These are phyloP conservation scores for Tamias sibiricus DNA, from an alignment of 2,113 vertebrate genomes.

Conservation along the genomic window DNA sequence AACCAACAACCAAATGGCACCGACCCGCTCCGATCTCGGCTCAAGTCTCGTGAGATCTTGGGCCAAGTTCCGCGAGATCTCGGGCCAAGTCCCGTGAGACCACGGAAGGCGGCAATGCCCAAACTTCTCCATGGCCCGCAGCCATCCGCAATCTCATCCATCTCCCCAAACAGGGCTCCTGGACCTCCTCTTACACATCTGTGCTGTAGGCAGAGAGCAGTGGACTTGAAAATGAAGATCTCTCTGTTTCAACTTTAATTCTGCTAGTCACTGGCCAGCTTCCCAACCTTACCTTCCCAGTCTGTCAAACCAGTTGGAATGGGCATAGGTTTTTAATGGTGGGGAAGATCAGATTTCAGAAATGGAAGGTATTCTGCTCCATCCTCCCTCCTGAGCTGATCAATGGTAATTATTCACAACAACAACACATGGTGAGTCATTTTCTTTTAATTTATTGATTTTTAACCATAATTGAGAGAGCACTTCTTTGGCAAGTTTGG, in stretches of 20 bases:
- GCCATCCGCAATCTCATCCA: no score
- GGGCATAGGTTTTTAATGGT: not conserved
- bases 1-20: no score
- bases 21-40: no score
- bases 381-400: not conserved
- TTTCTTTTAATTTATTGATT: conserved; percentile 54
- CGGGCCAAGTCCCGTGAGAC: no score
- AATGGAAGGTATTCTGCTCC: not conserved
- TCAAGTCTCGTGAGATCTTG: no score
- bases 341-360: conserved; percentile 45
- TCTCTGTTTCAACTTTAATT: not conserved
- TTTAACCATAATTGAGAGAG: not conserved
- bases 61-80: no score
- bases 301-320: not conserved
- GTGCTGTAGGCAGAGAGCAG: not conserved
- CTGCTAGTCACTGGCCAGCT: not conserved
- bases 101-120: no score
- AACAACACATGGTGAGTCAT: not conserved
- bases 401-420: not conserved
- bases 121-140: no score
- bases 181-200: not conserved
- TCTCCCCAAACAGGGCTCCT: no score
- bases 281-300: not conserved
- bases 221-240: not conserved
- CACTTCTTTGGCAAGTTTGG: not conserved